Percentiles rank a stretch among this genome's conserved stretches.
Conservation (phyloP, 2,888 invertebrate genomes). For the Trachelus stipa region DNA sequence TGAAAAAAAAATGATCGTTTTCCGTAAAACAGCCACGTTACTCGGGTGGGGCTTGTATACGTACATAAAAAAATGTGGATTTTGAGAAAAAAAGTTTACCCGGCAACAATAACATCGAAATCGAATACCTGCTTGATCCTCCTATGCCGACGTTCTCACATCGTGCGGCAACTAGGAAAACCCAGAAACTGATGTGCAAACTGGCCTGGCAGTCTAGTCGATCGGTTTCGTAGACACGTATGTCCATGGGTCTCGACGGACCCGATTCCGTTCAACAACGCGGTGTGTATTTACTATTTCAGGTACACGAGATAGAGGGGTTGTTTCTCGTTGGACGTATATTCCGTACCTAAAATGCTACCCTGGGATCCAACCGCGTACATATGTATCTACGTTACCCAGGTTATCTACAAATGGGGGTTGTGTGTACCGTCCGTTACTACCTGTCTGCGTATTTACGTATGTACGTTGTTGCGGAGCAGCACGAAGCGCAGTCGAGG, state of each 20-base stretch:
- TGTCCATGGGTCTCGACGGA: constrained; percentile 41
- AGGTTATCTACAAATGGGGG: neutral
- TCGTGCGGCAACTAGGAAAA: neutral
- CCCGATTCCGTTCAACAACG: constrained; percentile 40
- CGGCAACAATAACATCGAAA: neutral
- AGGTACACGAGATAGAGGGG: constrained; percentile 36
- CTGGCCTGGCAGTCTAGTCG: constrained; percentile 17
- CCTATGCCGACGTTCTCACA: neutral
- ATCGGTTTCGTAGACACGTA: constrained; percentile 14
- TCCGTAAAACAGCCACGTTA: neutral
- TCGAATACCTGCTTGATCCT: neutral
- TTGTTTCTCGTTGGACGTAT: constrained; percentile 34
- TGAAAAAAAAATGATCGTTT: neutral
- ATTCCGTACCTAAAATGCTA: constrained; percentile 28
- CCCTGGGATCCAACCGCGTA: constrained; percentile 31
- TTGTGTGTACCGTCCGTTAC: neutral
- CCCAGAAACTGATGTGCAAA: constrained; percentile 10
- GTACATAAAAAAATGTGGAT: neutral
- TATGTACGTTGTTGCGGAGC: constrained; percentile 1
- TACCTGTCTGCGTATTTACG: neutral
- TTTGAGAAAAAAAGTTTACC: neutral
- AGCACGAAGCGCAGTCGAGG: constrained; percentile 30
- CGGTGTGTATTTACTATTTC: constrained; percentile 50
- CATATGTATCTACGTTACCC: constrained; percentile 17
- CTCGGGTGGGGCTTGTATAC: no score